Conservation (phyloP, 2,888 invertebrate species). For the Archips xylosteana region DNA sequence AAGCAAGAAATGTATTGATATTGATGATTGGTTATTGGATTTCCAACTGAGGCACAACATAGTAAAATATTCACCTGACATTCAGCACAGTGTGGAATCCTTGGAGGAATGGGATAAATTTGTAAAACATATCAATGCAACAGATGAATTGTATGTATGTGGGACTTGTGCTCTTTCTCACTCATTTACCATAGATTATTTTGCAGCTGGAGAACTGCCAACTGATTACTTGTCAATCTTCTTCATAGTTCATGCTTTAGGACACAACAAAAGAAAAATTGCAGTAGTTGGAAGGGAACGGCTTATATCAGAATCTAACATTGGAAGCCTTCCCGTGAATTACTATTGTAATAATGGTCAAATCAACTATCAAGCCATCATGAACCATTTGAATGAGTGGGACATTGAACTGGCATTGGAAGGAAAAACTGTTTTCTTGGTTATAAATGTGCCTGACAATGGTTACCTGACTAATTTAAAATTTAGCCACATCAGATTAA, state of each 20-base stretch:
- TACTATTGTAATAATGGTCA: slow-evolving; percentile 52
- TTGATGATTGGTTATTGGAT: slow-evolving; percentile 56
- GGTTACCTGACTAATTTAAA: slow-evolving; percentile 43
- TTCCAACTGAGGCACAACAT: slow-evolving; percentile 57
- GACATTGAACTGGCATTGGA: slow-evolving; percentile 49
- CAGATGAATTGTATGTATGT: slow-evolving; percentile 53
- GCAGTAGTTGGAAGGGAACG: slow-evolving; percentile 53
- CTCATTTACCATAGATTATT: slow-evolving; percentile 51
- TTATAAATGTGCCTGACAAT: slow-evolving; percentile 52
- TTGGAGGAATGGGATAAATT: slow-evolving; percentile 51
- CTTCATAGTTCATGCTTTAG: slow-evolving; percentile 52
- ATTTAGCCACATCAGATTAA: slow-evolving; percentile 53
- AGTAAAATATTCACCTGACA: slow-evolving; percentile 47
- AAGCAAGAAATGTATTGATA: slow-evolving; percentile 50
- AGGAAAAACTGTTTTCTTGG: slow-evolving; percentile 49
- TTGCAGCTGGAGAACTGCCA: slow-evolving; percentile 47
- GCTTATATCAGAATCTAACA: slow-evolving; percentile 45
- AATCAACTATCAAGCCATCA: slow-evolving; percentile 50
- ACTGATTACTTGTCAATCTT: slow-evolving; percentile 55
- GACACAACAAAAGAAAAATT: slow-evolving; percentile 52
- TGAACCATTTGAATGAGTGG: slow-evolving; percentile 55
- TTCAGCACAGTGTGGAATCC: slow-evolving; percentile 41
- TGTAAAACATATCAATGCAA: slow-evolving; percentile 45
- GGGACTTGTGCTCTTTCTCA: slow-evolving; percentile 54
- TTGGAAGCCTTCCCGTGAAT: slow-evolving; percentile 53